Evolutionary conservation across 2,113 vertebrate genomes (phyloP), one percentile per base, ranked within the genome.

Genomic region (Hyperopisus bebe): DNA sequence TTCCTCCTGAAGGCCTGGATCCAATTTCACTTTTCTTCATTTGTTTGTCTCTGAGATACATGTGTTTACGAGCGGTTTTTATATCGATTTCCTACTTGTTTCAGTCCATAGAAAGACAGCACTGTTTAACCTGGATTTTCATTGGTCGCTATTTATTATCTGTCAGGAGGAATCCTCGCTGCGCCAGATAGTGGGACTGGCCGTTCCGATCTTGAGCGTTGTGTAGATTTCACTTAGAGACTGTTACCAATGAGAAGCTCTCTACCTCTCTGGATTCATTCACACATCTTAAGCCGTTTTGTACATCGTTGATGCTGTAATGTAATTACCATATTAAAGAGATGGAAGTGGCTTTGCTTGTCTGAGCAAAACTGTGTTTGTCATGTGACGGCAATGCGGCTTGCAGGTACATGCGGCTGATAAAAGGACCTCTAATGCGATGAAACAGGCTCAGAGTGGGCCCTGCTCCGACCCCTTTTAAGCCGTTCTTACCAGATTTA

Each of bases 251-350:
- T 93, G 95, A 96, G 95, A 96, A 96, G 95, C 93, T 95, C 97
- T 97, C 97, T 98, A 98, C 97, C 97, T 99, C 97, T 97, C 92
- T 96, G 96, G 93, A 97, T 97, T 95, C 96, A 96, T 97, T 95
- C 96, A 96, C 96, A 93, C 96, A 96, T 96, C 96, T 96, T 95
- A 95, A 93, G 92, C 94, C 91, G 93, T 94, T 95, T 96, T 96
- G 95, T 96, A 97, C 96, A 96, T 97, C 96, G 96, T 97, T 97
- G 95, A 95, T 93, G 93, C 94, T 96, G 96, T 96, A 94, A 96
- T 96, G 97, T 97, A 95, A 97, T 97, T 95, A 96, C 96, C 97
- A 97, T 97, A 97, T 96, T 97, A 97, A 97, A 98, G 96, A 97
- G 96, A 97, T 96, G 95, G 95, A 96, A 96, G 94, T 95, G 94